These are phyloP conservation scores for Neolamprologus caudopunctatus DNA, from an alignment of 2,113 vertebrate genomes.

Conservation along the genomic window DNA sequence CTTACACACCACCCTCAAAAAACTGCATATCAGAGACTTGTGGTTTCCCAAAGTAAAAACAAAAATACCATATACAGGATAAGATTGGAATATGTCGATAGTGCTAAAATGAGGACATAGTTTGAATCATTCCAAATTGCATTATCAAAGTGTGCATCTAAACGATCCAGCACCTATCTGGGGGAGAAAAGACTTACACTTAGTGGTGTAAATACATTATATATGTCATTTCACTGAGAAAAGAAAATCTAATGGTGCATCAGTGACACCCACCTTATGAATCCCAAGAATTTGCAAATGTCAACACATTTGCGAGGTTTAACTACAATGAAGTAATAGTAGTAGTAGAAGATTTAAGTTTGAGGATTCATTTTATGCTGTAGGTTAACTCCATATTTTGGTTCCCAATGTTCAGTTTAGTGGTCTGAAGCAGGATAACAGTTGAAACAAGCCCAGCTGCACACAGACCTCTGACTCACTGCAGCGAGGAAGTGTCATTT, in stretches of 20 bases:
- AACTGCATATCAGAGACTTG: neutral
- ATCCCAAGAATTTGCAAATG: neutral
- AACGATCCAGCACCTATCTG: neutral
- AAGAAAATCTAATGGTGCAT: neutral
- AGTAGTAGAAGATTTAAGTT: neutral
- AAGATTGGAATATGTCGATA: neutral
- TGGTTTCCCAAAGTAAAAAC: neutral
- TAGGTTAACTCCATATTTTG: neutral
- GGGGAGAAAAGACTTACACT: neutral
- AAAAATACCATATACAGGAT: neutral
- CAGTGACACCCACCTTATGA: neutral
- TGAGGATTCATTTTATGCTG: neutral
- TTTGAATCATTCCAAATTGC: neutral
- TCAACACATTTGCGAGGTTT: neutral
- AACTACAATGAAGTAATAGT: neutral
- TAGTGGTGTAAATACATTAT: neutral
- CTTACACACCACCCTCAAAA: neutral
- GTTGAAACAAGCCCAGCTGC: neutral
- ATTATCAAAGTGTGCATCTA: neutral
- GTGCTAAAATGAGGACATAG: neutral
- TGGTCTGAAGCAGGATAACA: neutral
- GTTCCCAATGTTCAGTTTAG: neutral
- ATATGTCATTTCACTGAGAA: neutral
- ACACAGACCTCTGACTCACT: neutral
- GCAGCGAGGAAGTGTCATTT: neutral